Conservation (phyloP, 2,797 vertebrate species). For the Micrastur ruficollis region DNA sequence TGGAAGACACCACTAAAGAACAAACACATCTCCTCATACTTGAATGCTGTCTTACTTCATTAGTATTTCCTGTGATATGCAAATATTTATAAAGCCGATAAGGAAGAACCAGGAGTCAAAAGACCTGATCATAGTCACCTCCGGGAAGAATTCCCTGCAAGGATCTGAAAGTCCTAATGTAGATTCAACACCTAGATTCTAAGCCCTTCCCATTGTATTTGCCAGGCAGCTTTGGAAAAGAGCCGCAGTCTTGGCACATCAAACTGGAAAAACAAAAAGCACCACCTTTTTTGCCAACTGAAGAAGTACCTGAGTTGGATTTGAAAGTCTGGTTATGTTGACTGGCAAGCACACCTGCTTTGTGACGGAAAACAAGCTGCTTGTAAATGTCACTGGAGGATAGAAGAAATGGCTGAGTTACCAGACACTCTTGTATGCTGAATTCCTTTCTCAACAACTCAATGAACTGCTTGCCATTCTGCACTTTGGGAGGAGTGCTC, state of each 20-base stretch:
- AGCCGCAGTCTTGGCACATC: neutral
- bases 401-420: conserved; percentile 29
- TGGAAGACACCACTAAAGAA: neutral
- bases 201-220: neutral
- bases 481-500: conserved; percentile 30
- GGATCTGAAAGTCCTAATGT: neutral
- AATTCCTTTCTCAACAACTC: conserved; percentile 53
- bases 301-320: neutral
- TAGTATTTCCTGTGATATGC: neutral
- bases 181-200: neutral
- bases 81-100: neutral
- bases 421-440: neutral
- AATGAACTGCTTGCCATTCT: conserved; percentile 31
- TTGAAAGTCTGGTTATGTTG: neutral
- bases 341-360: neutral
- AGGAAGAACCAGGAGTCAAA: neutral
- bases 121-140: neutral
- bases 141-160: neutral
- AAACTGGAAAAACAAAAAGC: neutral
- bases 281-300: neutral
- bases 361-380: neutral
- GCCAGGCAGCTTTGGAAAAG: neutral
- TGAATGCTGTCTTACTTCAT: neutral
- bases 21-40: neutral
- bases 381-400: conserved; percentile 34